Base-by-base conservation (phyloP, 2,113 vertebrate species). In the Pagrus major region DNA sequence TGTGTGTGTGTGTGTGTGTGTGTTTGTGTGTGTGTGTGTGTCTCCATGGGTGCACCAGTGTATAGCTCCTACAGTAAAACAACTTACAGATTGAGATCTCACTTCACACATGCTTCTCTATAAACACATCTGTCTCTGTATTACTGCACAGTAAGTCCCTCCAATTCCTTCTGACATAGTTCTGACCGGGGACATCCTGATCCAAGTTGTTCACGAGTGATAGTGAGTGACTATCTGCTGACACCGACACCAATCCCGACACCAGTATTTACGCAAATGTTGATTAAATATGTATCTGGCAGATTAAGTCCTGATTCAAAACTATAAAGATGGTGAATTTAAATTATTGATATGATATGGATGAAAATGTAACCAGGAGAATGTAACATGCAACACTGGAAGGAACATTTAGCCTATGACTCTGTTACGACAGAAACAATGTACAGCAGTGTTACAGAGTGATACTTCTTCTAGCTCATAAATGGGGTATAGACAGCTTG, bases 51-150 rank as follows among this genome's bases (percentile, higher is more conserved):
- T 25, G 69, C 21, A 59, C 31, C 20, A 39, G 51, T 9, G 39
- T 63, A 76, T 76, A 83, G 74, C 37, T 85, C 52, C 51, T 71
- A n/a, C n/a, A n/a, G n/a, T n/a, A 80, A 67, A 78, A 85, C 76
- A 58, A 79, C 65, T 66, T 59, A 80, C 18, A n/a, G 61, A 84
- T 67, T 72, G 56, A 74, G 78, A 84, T 71, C 25, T 85, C 67
- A 54, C 46, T 46, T 68, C n/a, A 65, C 65, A 64, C n/a, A 49
- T 58, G 64, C 65, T 68, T 39, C 46, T 69, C 49, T 78, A 59
- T 81, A 80, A 87, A 85, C 51, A 67, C 64, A 78, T 59, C 44
- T 73, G 72, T 60, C 39, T 78, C 55, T 54, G 23, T 76, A 75
- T 70, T 49, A 47, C 80, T 31, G 42, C 41, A 35, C 15, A 47